Evolutionary conservation across 2,888 invertebrate genomes (phyloP), one percentile per base, ranked within the genome.

Genomic region (Rhopalosiphum nymphaeae): DNA sequence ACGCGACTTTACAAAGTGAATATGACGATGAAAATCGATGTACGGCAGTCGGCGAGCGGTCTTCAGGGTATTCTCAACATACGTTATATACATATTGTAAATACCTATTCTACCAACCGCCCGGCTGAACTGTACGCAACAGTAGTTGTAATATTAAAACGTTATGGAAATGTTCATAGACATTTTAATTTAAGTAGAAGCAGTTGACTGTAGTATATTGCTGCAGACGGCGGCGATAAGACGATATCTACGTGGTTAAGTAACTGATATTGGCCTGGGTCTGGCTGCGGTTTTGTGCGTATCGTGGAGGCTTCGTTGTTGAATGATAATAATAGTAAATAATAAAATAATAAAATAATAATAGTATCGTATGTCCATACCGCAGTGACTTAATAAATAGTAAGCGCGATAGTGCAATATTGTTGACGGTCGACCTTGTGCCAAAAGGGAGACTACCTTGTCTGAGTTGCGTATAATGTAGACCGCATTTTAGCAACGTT

Each of bases 391-490:
- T 78, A 0, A 56, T 88, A 53, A 53, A 36, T 53, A n/a, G 57
- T 89, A 78, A 16, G 29, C 26, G 78, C 29, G 21, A 56, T 57
- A 42, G 16, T 87, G 11, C 49, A 87, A 78, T 36, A 78, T 78
- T 49, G 87, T 87, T 26, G 92, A 92, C 67, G 67, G 49, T 49
- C 87, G 87, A 88, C 92, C 92, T 92, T 88, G 92, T 61, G 78
- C 78, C 53, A 49, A 67, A 78, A 91, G 78, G 13, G 78, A 91
- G 91, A 84, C 91, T 42, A 42, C 78, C 53, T 91, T 91, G 57
- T 57, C 29, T 13, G 29, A 29, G 89, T 11, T 16, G 44, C 0
- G n/a, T 36, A 9, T 36, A 21, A 78, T 78, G 21, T 78, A 36
- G 78, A 36, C 36, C 36, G 21, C 36, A 78, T 78, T 36, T 78